Percentiles rank a stretch among this genome's conserved stretches.
These are phyloP conservation scores for Ptyas mucosa DNA, from an alignment of 2,113 vertebrate species.

Conservation along the genomic window DNA sequence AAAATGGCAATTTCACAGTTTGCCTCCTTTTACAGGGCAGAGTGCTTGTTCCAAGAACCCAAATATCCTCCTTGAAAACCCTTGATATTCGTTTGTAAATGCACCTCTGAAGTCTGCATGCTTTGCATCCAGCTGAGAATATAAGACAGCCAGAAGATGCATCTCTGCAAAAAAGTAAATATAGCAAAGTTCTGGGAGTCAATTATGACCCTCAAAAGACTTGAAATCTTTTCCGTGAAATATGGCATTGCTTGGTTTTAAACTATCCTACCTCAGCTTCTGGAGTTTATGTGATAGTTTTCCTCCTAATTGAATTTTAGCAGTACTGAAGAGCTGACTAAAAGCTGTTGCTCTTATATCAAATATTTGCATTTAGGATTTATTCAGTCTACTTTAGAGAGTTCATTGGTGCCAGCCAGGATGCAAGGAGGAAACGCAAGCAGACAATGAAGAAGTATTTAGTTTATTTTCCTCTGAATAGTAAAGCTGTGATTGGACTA, in stretches of 20 bases:
- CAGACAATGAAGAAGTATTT: background rate
- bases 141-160: background rate
- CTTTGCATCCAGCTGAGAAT: background rate
- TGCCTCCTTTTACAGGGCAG: background rate
- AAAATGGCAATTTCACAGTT: background rate
- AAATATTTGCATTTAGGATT: conserved; percentile 25
- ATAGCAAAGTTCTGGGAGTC: background rate
- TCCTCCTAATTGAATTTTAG: conserved; percentile 5
- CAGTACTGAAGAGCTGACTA: background rate
- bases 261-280: background rate
- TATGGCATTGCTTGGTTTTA: background rate
- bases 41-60: background rate
- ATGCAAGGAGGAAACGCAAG: background rate
- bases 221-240: background rate
- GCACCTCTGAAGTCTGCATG: background rate
- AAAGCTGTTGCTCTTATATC: conserved; percentile 18
- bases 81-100: background rate
- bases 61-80: background rate
- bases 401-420: background rate
- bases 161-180: background rate
- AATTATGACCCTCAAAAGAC: background rate
- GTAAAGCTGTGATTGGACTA: background rate
- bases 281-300: background rate
- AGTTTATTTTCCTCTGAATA: background rate
- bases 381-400: conserved; percentile 2